Base-by-base conservation (phyloP, 2,888 invertebrate species). In the Micropterix aruncella region DNA sequence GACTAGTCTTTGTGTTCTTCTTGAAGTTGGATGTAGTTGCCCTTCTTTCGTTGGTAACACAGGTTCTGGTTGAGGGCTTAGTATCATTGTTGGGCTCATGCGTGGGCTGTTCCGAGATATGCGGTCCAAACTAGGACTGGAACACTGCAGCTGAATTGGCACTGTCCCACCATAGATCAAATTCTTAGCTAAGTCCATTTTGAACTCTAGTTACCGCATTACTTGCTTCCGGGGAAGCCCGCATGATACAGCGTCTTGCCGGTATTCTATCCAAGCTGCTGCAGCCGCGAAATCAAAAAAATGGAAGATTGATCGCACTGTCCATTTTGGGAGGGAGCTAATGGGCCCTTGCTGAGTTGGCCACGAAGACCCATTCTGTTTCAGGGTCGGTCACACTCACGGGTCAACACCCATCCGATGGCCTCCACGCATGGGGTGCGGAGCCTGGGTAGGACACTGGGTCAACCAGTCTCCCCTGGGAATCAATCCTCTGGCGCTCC, bases 41-140 rank as follows among this genome's bases (percentile, higher is more conserved):
- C 12, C 36, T 27, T 27, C 36, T 27, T 27, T 9, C 36, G 36
- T 27, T 27, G 36, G 36, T 7, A 27, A 37, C 38, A 7, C 38
- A 37, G 38, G 3, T 37, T 16, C 38, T 37, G 38, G 38, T 37
- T 37, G 12, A 37, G 38, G 38, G 3, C 12, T 3, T 37, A 7
- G 38, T 37, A 37, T 37, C 36, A 27, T 37, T 37, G 4, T 37
- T 37, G 38, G 38, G 38, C 12, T 37, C 38, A 37, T 37, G 12
- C 38, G 38, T 37, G 38, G 38, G 38, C 38, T 37, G 12, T 37
- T 37, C 38, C 12, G 38, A 37, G 38, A 37, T 37, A 37, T 37
- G 12, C 38, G 38, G 38, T 37, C 12, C 38, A 37, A 37, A 37
- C 38, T 37, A 37, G 38, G 38, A 37, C 38, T 36, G 36, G 36